Evolutionary conservation across 2,888 invertebrate genomes (phyloP).

Genomic region (Molanna angustata): DNA sequence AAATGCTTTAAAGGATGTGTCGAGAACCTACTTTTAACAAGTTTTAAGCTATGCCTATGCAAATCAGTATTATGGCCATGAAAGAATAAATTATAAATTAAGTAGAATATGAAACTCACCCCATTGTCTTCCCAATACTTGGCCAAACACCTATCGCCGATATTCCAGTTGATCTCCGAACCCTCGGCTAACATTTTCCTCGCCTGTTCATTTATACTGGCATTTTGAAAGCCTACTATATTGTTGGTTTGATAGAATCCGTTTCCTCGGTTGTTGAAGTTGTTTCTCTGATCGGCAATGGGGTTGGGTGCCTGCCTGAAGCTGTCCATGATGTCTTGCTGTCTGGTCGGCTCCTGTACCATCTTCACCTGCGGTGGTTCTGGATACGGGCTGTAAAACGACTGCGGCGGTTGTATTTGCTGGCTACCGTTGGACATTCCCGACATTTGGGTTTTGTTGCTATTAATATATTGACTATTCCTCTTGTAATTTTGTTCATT

Average conservation of each 20-base stretch:
- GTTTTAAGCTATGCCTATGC: no score
- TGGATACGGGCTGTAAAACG: constrained; percentile 25
- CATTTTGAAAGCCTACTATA: constrained; percentile 52
- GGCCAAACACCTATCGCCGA: constrained; percentile 82
- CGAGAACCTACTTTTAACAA: no score
- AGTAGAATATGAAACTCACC: constrained; percentile 53
- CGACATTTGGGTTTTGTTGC: constrained; percentile 20
- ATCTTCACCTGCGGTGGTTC: constrained; percentile 22
- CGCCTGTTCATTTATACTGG: constrained; percentile 53
- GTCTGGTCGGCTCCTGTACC: constrained; percentile 17
- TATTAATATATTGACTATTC: constrained; percentile 25
- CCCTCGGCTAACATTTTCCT: constrained; percentile 55
- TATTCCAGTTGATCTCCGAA: constrained; percentile 61
- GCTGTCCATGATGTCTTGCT: constrained; percentile 22
- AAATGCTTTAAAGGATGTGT: no score
- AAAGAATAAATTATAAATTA: no score
- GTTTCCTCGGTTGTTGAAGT: constrained; percentile 33
- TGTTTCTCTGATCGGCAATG: constrained; percentile 22
- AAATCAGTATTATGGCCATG: no score
- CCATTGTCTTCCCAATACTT: constrained; percentile 92
- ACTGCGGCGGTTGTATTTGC: constrained; percentile 19
- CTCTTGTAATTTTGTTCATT: constrained; percentile 25
- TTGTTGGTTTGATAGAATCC: constrained; percentile 49
- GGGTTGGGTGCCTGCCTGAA: constrained; percentile 15
- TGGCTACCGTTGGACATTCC: constrained; percentile 25